Percentiles rank a stretch among this genome's conserved stretches.
These are phyloP conservation scores for Cyclophora punctaria DNA, from an alignment of 2,888 invertebrate species.

Conservation along the genomic window DNA sequence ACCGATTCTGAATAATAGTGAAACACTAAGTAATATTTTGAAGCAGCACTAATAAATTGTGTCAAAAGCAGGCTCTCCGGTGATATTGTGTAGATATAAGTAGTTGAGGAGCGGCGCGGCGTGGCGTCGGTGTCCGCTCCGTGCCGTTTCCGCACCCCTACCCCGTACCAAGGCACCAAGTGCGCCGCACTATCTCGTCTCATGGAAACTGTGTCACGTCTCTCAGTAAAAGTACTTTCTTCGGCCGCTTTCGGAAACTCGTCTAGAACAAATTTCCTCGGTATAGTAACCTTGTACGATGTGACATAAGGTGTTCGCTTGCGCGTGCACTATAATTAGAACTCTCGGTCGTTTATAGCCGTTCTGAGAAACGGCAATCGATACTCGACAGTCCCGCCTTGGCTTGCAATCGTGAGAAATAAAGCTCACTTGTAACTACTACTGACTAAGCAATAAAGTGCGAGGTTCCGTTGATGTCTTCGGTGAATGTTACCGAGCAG, in stretches of 20 bases:
- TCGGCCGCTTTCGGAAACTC: conserved; percentile 71
- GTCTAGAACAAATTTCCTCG: conserved; percentile 62
- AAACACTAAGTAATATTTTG: too few relatives aligned
- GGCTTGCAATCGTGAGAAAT: conserved; percentile 30
- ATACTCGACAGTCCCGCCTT: conserved; percentile 31
- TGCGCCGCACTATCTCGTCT: conserved; percentile 21
- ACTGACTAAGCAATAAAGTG: conserved; percentile 14
- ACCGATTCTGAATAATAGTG: too few relatives aligned
- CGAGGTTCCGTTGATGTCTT: conserved; percentile 11
- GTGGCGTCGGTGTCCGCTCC: too few relatives aligned
- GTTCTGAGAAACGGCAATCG: conserved; percentile 47
- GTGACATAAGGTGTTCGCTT: conserved; percentile 61
- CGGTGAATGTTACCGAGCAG: conserved; percentile 13
- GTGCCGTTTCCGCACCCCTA: conserved; percentile 17
- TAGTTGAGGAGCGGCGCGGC: too few relatives aligned
- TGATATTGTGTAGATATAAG: too few relatives aligned
- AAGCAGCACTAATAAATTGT: too few relatives aligned
- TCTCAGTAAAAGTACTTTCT: conserved; percentile 74
- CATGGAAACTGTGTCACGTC: conserved; percentile 72
- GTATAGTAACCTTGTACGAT: conserved; percentile 60
- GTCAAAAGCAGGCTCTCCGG: too few relatives aligned
- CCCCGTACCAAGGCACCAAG: conserved; percentile 15
- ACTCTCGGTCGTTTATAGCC: conserved; percentile 38
- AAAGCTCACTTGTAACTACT: conserved; percentile 19
- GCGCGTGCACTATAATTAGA: conserved; percentile 56